Evolutionary conservation across 2,113 vertebrate genomes (phyloP).

Genomic region (Tupaia chinensis): DNA sequence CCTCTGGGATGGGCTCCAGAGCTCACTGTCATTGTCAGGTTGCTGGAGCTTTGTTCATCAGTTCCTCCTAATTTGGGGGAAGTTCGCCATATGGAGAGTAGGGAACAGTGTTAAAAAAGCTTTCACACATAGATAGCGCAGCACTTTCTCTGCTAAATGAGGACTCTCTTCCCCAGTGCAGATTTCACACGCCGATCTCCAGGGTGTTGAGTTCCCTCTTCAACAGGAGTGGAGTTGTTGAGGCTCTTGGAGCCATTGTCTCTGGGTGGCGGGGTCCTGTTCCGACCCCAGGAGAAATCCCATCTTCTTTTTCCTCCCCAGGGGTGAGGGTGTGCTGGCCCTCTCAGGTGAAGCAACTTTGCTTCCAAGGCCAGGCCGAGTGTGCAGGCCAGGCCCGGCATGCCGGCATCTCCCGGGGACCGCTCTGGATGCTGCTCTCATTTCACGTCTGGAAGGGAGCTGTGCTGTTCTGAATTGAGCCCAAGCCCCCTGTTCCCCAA

Average conservation of each 20-base stretch:
- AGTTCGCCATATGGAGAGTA: constrained; percentile 87
- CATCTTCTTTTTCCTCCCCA: constrained; percentile 77
- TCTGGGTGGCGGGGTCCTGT: constrained; percentile 72
- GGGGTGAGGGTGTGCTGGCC: constrained; percentile 58
- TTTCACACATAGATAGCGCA: constrained; percentile 84
- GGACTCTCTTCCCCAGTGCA: constrained; percentile 81
- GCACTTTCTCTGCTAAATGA: constrained; percentile 85
- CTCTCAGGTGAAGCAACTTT: constrained; percentile 56
- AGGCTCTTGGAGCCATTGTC: constrained; percentile 73
- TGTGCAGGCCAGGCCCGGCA: neutral
- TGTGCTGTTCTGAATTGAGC: constrained; percentile 76
- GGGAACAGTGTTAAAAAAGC: constrained; percentile 83
- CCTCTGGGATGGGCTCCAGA: neutral
- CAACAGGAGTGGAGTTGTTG: constrained; percentile 79
- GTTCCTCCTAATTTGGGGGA: constrained; percentile 78
- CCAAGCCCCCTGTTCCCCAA: constrained; percentile 77
- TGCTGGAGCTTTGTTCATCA: constrained; percentile 71
- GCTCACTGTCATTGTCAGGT: constrained; percentile 63
- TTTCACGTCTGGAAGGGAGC: constrained; percentile 79
- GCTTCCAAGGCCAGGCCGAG: neutral
- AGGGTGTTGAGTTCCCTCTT: constrained; percentile 82
- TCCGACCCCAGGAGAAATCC: constrained; percentile 82
- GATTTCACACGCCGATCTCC: constrained; percentile 87
- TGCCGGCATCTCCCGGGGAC: constrained; percentile 68
- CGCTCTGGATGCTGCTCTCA: constrained; percentile 73